Percentiles rank a stretch among this genome's conserved stretches.
Evolutionary conservation across 2,888 invertebrate genomes (phyloP).

Genomic region (Kuschelorhynchus macadamiae): DNA sequence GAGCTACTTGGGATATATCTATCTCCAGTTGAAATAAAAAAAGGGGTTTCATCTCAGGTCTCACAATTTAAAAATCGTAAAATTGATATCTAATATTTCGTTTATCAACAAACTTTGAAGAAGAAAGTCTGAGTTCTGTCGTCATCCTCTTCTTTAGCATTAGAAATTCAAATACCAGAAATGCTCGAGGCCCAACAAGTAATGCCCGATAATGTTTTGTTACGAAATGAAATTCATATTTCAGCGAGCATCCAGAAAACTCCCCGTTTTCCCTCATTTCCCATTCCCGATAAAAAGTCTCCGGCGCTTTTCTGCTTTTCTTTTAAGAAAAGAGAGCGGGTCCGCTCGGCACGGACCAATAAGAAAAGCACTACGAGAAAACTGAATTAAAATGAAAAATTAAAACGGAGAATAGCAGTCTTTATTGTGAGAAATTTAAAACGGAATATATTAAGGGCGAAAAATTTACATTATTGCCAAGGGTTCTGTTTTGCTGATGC

Average conservation of each 20-base stretch:
- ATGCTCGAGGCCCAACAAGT: no score
- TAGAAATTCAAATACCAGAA: no score
- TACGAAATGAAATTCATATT: no score
- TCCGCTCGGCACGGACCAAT: constrained; percentile 42
- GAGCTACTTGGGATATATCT: no score
- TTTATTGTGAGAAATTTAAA: constrained; percentile 65
- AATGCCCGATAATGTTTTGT: no score
- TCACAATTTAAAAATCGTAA: no score
- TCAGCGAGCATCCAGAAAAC: constrained; percentile 22
- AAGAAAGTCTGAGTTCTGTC: no score
- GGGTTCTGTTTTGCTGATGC: constrained; percentile 47
- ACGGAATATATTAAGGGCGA: constrained; percentile 62
- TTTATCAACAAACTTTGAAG: no score
- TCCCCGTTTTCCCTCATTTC: constrained; percentile 27
- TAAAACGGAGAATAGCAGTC: constrained; percentile 64
- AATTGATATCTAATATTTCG: no score
- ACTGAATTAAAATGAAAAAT: constrained; percentile 66
- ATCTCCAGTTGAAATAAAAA: no score
- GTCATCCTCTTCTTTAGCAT: no score
- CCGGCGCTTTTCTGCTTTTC: constrained; percentile 46
- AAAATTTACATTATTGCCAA: constrained; percentile 58
- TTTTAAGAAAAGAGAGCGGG: constrained; percentile 37
- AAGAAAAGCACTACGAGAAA: constrained; percentile 53
- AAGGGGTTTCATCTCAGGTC: no score
- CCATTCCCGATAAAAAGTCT: constrained; percentile 48